Evolutionary conservation across 2,797 vertebrate genomes (phyloP), one percentile per base, ranked within the genome.

Genomic region (Helostoma temminkii): DNA sequence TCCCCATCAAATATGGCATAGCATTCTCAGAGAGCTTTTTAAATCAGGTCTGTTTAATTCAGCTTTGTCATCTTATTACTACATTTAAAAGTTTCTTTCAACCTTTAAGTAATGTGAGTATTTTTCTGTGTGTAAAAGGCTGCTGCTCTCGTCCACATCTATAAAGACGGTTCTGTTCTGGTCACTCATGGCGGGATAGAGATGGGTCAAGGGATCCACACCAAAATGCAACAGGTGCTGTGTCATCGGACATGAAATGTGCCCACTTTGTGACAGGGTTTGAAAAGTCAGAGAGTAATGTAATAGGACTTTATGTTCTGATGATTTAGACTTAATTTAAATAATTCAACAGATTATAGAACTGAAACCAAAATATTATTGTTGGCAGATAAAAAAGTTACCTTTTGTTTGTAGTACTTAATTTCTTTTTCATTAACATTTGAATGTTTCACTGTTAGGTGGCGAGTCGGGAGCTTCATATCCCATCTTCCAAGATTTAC

Each of bases 1-100:
- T 97, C 43, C 96, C 96, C 71, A 83, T 97, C 61, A 98, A 97
- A 78, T 96, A 92, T 18, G 95, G 96, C 0, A 88, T 98, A 0
- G 95, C 91, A 3, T 93, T 96, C 21, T 16, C 56, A 0, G 80
- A 89, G 3, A 32, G 88, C 66, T 92, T 90, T 78, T 90, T 95
- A n/a, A 95, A 95, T 71, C 96, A 98, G 95, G 96, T 98, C 48
- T 5, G 74, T 43, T 1, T 4, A 42, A 25, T 18, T 54, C 9
- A 24, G 9, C 21, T 48, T 12, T 4, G 2, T 34, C 21, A 18
- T 7, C 8, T 18, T 41, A 41, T 37, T 37, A 12, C 11, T 37
- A 37, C 14, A 4, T 37, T 22, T 15, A 7, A 2, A 46, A 46
- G 21, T 14, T 6, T 0, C 11, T 46, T 14, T 6, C 2, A 32